Evolutionary conservation across 2,113 vertebrate species (phyloP), one percentile per base, ranked within the genome.

Genomic region (Urocitellus parryii): DNA sequence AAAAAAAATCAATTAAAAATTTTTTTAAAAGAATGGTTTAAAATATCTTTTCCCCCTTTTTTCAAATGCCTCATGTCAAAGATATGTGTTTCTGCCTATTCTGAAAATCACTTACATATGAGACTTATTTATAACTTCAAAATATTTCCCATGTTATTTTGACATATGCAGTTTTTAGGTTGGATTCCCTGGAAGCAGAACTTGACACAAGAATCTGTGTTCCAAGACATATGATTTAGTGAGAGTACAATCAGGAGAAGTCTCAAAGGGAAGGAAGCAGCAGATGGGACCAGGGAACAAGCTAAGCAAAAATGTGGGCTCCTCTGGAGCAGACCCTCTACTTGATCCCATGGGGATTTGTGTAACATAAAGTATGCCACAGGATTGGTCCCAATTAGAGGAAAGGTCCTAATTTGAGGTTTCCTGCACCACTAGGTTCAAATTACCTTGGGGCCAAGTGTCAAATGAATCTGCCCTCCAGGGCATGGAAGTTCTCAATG

Each of bases 21-120:
- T 45, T 45, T 45, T 45, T 45, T 1, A 45, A 42, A 27, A n/a
- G 37, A 12, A 74, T 37, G 2, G 5, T 45, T 78, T 74, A 74
- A 73, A 90, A 79, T 83, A 78, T 37, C 53, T 51, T 61, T 91
- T 29, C n/a, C 37, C 39, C 32, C 34, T 22, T 94, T 77, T 85
- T 72, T 25, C 34, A 95, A 79, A 88, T 93, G 68, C 86, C 78
- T 91, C 53, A 67, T 65, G 29, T 91, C 32, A 93, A 74, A 80
- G 29, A 68, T 53, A 89, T 7, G 51, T 16, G 34, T 84, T 88
- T 82, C 67, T 70, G 61, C 14, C 14, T 91, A 53, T 70, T 92
- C 48, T 89, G 32, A 86, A 97, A 91, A 95, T 61, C 18, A 78
- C 12, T 88, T 81, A 27, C 4, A 32, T 78, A 74, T 56, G 87